A percentile compares a stretch with the other conserved stretches of the same genome.
Conservation (phyloP, 1,140 invertebrate genomes). For the Calliopsis andreniformis region DNA sequence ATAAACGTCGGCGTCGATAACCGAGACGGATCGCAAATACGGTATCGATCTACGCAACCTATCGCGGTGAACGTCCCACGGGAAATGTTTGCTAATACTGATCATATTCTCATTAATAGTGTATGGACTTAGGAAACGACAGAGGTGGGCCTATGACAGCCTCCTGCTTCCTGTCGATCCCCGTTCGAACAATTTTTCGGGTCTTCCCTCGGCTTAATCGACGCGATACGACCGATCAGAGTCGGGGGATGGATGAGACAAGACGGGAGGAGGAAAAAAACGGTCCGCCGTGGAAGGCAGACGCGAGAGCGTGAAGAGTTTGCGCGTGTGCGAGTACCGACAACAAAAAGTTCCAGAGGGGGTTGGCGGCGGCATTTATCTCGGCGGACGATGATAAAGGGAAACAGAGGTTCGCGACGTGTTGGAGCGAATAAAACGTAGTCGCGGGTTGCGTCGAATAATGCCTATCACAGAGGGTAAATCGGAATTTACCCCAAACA, state of each 20-base stretch:
- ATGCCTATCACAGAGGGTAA: constrained; percentile 58
- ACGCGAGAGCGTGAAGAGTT: constrained; percentile 54
- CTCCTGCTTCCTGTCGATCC: background rate
- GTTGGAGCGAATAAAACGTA: constrained; percentile 58
- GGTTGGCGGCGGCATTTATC: constrained; percentile 42
- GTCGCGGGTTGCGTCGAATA: constrained; percentile 51
- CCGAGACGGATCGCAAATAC: constrained; percentile 65
- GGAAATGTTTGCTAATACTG: constrained; percentile 80
- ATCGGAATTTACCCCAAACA: constrained; percentile 65
- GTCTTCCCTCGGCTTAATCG: constrained; percentile 30
- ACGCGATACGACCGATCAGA: background rate
- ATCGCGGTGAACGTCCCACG: constrained; percentile 72
- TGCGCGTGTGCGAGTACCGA: constrained; percentile 40
- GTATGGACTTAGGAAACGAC: constrained; percentile 44
- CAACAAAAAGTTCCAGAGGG: constrained; percentile 48
- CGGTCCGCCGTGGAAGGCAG: constrained; percentile 39
- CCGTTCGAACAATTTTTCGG: constrained; percentile 7
- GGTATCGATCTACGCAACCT: constrained; percentile 65
- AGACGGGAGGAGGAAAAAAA: background rate
- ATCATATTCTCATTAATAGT: constrained; percentile 79
- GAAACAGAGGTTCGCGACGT: constrained; percentile 54
- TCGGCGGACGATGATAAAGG: constrained; percentile 54
- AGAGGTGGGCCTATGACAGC: background rate
- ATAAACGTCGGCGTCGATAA: constrained; percentile 80
- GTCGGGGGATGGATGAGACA: no score